phyloP scores from a whole-genome alignment of 2,888 invertebrate species.

The Yponomeuta cagnagella region DNA sequence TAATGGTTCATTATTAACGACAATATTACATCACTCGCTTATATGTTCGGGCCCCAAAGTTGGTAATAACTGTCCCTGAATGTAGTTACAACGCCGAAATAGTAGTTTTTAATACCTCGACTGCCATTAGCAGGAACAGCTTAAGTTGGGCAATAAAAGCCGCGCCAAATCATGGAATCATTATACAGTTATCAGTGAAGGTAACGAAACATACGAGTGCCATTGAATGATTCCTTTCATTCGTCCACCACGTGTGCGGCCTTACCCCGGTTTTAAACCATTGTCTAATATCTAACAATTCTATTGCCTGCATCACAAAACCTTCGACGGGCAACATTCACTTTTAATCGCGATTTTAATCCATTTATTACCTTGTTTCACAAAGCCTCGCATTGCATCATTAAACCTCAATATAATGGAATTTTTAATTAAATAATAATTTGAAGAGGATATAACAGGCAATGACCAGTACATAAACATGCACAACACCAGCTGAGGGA shows the following conservation, averaged over 20 bases:
- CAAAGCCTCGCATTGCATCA: neutral
- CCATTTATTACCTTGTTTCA: neutral
- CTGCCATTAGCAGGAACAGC: neutral
- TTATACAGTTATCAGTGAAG: constrained; percentile 30
- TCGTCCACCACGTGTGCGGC: constrained; percentile 40
- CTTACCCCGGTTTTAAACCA: constrained; percentile 45
- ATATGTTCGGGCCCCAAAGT: neutral
- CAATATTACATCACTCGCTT: neutral
- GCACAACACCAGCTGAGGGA: neutral
- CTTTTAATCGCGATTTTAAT: constrained; percentile 29
- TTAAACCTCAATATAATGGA: neutral
- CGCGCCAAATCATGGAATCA: neutral
- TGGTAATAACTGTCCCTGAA: neutral
- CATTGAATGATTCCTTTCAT: constrained; percentile 31
- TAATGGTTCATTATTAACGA: neutral
- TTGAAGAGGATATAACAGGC: neutral
- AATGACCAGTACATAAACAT: neutral
- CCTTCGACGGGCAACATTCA: constrained; percentile 46
- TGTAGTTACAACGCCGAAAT: neutral
- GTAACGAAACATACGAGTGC: constrained; percentile 29
- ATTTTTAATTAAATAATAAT: neutral
- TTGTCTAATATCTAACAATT: constrained; percentile 37
- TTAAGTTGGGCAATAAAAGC: neutral
- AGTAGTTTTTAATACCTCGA: neutral
- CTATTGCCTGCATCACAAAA: constrained; percentile 37